Evolutionary conservation across 2,888 invertebrate species (phyloP).

Genomic region (Trichogramma dendrolimi): DNA sequence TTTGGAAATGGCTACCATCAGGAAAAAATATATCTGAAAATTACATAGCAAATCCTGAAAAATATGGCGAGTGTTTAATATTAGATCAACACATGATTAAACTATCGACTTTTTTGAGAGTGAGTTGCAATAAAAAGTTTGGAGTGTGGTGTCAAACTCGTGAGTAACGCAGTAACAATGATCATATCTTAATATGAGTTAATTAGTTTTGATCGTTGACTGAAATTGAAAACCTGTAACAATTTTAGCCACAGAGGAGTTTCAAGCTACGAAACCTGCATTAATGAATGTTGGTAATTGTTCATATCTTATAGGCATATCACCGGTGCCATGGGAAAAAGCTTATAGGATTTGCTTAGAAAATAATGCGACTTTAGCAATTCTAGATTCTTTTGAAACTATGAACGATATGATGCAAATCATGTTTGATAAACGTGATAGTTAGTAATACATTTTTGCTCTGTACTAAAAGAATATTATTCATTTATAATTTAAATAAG

Average conservation of each 20-base stretch:
- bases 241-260: conserved; percentile 24
- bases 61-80: conserved; percentile 30
- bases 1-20: conserved; percentile 35
- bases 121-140: conserved; percentile 31
- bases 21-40: conserved; percentile 28
- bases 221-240: not conserved
- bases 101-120: conserved; percentile 29
- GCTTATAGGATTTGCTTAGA: conserved; percentile 27
- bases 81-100: conserved; percentile 35
- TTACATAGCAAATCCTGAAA: conserved; percentile 27
- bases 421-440: conserved; percentile 30
- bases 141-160: conserved; percentile 35
- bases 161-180: conserved; percentile 17
- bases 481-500: not conserved
- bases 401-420: conserved; percentile 30
- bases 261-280: conserved; percentile 15
- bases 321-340: conserved; percentile 27
- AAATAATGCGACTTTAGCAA: conserved; percentile 28
- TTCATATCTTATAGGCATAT: conserved; percentile 29
- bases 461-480: not conserved
- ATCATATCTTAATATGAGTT: not conserved
- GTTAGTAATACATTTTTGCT: conserved; percentile 14
- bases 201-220: not conserved
- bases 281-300: conserved; percentile 23
- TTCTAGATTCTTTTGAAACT: conserved; percentile 29